Evolutionary conservation across 1,140 invertebrate species (phyloP), one percentile per base, ranked within the genome.

Genomic region (Vollenhovia emeryi): DNA sequence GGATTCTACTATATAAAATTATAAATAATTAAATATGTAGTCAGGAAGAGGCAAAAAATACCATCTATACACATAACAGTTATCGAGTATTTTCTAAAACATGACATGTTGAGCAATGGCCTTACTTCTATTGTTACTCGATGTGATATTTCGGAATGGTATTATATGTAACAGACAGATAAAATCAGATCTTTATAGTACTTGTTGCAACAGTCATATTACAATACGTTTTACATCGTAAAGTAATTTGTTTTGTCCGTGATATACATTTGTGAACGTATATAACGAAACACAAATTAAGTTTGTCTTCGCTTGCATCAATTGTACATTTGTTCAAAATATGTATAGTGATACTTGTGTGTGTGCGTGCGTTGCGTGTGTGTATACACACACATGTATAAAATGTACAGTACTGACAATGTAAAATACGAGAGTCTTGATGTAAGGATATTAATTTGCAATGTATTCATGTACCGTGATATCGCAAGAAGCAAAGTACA

Each of bases 401-500:
- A 3, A 43, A 57, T 52, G 40, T 80, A 85, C 2, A 79, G 27
- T 21, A 78, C 52, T 43, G 24, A 82, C 11, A 60, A 55, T 71
- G 24, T 86, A 52, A 73, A 86, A n/a, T 71, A 52, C 11, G 33
- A 59, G 15, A 55, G 43, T 68, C 18, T 45, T 45, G 21, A 48
- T 84, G 74, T 79, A 66, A 79, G n/a, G 13, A 69, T n/a, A 48
- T 52, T 64, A 62, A 48, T 13, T 55, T 82, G 33, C 59, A 30
- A 84, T 84, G 60, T 75, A 43, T 43, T 40, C 36, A 11, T 48
- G 5, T 76, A 36, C 27, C 7, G 24, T 40, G 21, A 60, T 64
- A 85, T 40, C 30, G 43, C 52, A 36, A 71, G 48, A 57, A 64
- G 33, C 52, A 86, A 82, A 86, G 84, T 86, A 86, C 84, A 86